Percentiles rank a stretch among this genome's conserved stretches.
Conservation (phyloP, 2,113 vertebrate genomes). For the Campylorhamphus procurvoides region DNA sequence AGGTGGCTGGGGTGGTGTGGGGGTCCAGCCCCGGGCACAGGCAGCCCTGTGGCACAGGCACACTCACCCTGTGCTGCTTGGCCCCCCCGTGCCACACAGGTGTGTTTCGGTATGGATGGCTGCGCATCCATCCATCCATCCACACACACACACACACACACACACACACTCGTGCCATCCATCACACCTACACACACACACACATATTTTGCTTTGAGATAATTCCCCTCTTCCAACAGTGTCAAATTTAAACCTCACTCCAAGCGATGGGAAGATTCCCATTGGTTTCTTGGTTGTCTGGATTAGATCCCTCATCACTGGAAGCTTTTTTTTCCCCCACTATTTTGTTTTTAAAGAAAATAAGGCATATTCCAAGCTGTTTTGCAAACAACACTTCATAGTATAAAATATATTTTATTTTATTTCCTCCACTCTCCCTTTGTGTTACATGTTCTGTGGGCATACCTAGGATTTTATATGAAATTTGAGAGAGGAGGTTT, state of each 20-base stretch:
- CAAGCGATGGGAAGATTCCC: background rate
- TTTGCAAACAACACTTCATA: background rate
- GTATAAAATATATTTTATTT: background rate
- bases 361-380: background rate
- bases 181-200: background rate
- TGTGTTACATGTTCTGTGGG: background rate
- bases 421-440: background rate
- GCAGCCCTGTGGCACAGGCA: background rate
- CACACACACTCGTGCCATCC: conserved; percentile 7
- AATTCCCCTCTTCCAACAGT: background rate
- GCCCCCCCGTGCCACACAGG: background rate
- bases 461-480: background rate
- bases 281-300: background rate
- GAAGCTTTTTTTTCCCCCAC: background rate
- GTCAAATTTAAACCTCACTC: background rate
- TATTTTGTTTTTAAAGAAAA: background rate
- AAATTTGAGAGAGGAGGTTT: background rate
- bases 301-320: background rate
- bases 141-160: background rate
- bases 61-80: conserved; percentile 44
- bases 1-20: background rate
- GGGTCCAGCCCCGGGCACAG: background rate
- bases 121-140: background rate
- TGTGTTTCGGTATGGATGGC: conserved; percentile 25
- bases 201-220: background rate